Evolutionary conservation across 1,140 invertebrate genomes (phyloP).

Genomic region (Atta colombica): DNA sequence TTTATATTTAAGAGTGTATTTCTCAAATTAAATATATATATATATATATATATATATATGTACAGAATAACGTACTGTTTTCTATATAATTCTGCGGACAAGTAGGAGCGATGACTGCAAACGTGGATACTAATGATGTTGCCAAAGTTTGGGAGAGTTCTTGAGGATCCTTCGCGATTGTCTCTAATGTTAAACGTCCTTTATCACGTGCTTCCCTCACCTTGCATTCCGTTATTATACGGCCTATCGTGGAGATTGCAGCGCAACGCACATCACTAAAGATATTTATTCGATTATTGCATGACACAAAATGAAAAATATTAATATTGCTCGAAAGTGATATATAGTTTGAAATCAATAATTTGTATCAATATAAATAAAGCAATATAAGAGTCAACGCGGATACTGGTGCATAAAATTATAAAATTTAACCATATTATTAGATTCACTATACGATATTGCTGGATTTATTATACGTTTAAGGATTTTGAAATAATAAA

Average conservation of each 20-base stretch:
- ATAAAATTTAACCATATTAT: too few species aligned
- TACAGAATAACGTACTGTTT: constrained; percentile 84
- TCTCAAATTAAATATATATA: not conserved
- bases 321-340: not conserved
- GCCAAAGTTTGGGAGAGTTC: constrained; percentile 83
- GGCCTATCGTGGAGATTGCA: constrained; percentile 89
- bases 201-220: constrained; percentile 89
- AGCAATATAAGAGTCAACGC: too few species aligned
- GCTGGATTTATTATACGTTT: not conserved
- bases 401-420: too few species aligned
- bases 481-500: not conserved
- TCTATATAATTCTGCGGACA: constrained; percentile 87
- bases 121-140: constrained; percentile 86
- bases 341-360: constrained; percentile 11
- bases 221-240: constrained; percentile 88
- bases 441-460: too few species aligned
- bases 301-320: not conserved
- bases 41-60: not conserved
- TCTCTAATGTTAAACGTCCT: constrained; percentile 91
- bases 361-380: not conserved
- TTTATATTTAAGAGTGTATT: not conserved
- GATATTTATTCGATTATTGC: constrained; percentile 23
- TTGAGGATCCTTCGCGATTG: constrained; percentile 85
- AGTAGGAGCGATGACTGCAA: constrained; percentile 86
- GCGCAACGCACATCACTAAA: constrained; percentile 89